phyloP scores from a whole-genome alignment of 1,140 invertebrate genomes.

The Eciton burchellii region DNA sequence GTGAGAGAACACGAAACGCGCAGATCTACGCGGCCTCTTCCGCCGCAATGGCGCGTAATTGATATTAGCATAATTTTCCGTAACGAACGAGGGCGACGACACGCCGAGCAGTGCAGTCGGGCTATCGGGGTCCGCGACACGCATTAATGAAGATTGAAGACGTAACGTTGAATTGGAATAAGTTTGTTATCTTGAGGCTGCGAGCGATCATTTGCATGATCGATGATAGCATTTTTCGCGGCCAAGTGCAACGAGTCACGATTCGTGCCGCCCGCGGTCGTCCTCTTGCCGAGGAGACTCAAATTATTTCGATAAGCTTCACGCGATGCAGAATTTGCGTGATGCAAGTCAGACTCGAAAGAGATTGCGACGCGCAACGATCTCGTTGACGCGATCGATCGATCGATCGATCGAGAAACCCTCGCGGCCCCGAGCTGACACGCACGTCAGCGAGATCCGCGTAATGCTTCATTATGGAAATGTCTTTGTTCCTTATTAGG shows the following conservation, averaged over 20 bases:
- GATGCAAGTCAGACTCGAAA: not conserved
- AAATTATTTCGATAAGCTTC: conserved; percentile 35
- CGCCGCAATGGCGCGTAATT: not conserved
- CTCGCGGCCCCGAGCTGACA: conserved; percentile 28
- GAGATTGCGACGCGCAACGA: conserved; percentile 4
- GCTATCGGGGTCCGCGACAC: not conserved
- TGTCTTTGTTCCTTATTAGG: conserved; percentile 74
- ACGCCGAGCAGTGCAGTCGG: not conserved
- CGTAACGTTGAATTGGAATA: conserved; percentile 18
- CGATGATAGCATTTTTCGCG: conserved; percentile 20
- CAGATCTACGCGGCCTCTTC: too few relatives aligned
- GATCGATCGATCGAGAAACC: conserved; percentile 42
- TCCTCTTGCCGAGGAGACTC: not conserved
- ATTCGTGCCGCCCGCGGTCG: conserved; percentile 7
- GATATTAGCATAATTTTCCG: conserved; percentile 45
- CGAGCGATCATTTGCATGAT: conserved; percentile 34
- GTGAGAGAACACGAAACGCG: too few relatives aligned
- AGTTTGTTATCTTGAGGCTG: conserved; percentile 18
- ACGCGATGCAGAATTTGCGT: conserved; percentile 24
- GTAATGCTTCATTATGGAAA: conserved; percentile 74
- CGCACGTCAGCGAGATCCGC: conserved; percentile 45
- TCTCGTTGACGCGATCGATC: conserved; percentile 65
- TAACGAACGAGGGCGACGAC: not conserved
- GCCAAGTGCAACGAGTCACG: not conserved
- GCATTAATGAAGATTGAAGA: conserved; percentile 40